A percentile compares a stretch with the other conserved stretches of the same genome.
These are phyloP conservation scores for Pseudopleuronectes americanus DNA, from an alignment of 2,797 vertebrate genomes.

Conservation along the genomic window DNA sequence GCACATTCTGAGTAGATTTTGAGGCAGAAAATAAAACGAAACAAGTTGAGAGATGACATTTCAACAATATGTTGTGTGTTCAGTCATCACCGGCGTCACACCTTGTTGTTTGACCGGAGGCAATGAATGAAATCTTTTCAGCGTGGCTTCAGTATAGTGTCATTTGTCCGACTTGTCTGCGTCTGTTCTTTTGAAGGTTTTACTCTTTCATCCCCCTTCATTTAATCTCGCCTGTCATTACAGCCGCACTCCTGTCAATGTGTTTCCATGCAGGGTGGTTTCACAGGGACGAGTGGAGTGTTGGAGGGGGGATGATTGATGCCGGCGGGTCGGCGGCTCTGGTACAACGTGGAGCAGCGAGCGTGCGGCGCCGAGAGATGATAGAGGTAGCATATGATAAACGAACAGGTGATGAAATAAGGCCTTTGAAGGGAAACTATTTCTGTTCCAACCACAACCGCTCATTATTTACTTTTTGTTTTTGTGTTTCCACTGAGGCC, in stretches of 20 bases:
- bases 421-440: slow-evolving; percentile 66
- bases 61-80: slow-evolving; percentile 36
- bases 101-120: slow-evolving; percentile 35
- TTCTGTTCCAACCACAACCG: slow-evolving; percentile 48
- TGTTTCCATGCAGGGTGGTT: slow-evolving; percentile 54
- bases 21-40: slow-evolving; percentile 10
- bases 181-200: slow-evolving; percentile 71
- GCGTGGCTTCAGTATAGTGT: slow-evolving; percentile 17
- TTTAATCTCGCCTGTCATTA: slow-evolving; percentile 64
- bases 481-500: slow-evolving; percentile 32
- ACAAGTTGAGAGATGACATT: slow-evolving; percentile 29
- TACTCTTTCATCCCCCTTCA: slow-evolving; percentile 68
- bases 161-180: slow-evolving; percentile 51
- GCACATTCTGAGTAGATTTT: not conserved
- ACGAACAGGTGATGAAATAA: slow-evolving; percentile 68
- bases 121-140: slow-evolving; percentile 56
- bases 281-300: slow-evolving; percentile 51
- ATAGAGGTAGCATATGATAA: slow-evolving; percentile 67
- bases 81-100: slow-evolving; percentile 18
- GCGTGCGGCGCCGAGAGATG: slow-evolving; percentile 48
- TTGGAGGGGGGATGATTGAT: slow-evolving; percentile 75
- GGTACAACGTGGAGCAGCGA: slow-evolving; percentile 45
- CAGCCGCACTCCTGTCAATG: slow-evolving; percentile 46
- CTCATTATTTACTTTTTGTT: slow-evolving; percentile 51
- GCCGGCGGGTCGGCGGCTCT: slow-evolving; percentile 43